Conservation (phyloP, 2,888 invertebrate species). For the Leptinotarsa juncta region DNA sequence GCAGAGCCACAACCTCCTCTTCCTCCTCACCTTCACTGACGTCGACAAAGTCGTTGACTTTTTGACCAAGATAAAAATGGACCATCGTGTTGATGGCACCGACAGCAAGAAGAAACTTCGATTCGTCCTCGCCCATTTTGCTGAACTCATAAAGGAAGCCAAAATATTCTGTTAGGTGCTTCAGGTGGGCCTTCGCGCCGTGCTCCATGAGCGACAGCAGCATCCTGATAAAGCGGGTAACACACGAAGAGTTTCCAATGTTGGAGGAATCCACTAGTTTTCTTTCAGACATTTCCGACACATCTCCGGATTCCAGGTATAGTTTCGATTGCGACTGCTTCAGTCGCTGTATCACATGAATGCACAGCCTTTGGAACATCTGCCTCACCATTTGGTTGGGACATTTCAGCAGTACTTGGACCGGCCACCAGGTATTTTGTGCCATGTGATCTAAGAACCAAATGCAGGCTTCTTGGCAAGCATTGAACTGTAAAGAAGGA, state of each 20-base stretch:
- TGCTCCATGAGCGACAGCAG: conserved; percentile 89
- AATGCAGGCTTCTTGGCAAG: conserved; percentile 88
- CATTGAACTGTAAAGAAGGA: conserved; percentile 74
- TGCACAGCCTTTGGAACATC: conserved; percentile 95
- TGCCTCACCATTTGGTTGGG: conserved; percentile 97
- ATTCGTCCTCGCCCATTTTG: conserved; percentile 94
- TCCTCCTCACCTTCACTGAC: conserved; percentile 75
- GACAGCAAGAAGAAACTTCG: conserved; percentile 85
- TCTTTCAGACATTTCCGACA: conserved; percentile 59
- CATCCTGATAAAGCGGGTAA: conserved; percentile 90
- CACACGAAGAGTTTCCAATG: conserved; percentile 85
- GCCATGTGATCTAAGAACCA: conserved; percentile 96
- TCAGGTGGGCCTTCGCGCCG: conserved; percentile 85
- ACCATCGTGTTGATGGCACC: conserved; percentile 92
- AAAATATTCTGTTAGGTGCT: conserved; percentile 93
- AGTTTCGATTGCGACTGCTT: conserved; percentile 73
- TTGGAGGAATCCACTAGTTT: conserved; percentile 67
- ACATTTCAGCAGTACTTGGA: conserved; percentile 90
- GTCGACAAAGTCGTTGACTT: conserved; percentile 77
- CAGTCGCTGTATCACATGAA: conserved; percentile 93
- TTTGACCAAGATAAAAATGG: conserved; percentile 91
- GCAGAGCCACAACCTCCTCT: conserved; percentile 73
- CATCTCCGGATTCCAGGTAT: conserved; percentile 67
- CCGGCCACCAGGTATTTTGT: conserved; percentile 94
- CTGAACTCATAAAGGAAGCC: conserved; percentile 92